Conservation (phyloP, 2,888 invertebrate genomes). For the Pilophorus perplexus region DNA sequence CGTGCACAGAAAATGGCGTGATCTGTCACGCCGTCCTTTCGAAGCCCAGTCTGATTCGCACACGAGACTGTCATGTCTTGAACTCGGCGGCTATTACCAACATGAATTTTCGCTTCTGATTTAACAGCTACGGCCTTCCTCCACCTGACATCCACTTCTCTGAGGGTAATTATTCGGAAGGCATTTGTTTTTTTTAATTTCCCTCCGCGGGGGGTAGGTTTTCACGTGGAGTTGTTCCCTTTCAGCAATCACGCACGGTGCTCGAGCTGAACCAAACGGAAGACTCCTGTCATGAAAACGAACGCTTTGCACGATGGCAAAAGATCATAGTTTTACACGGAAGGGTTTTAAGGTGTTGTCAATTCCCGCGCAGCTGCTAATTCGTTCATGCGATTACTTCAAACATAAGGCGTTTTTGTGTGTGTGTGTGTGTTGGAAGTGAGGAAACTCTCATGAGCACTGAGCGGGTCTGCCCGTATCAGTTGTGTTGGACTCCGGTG, state of each 20-base stretch:
- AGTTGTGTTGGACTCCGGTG: too few species aligned
- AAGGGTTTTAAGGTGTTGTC: too few species aligned
- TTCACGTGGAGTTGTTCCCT: neutral
- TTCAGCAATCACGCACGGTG: constrained; percentile 22
- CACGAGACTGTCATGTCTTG: constrained; percentile 41
- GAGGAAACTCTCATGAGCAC: too few species aligned
- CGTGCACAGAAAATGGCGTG: constrained; percentile 26
- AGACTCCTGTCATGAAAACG: neutral
- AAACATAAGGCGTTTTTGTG: too few species aligned
- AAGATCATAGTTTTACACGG: too few species aligned
- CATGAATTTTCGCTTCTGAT: constrained; percentile 40
- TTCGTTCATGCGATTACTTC: too few species aligned
- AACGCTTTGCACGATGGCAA: neutral
- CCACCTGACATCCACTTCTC: neutral
- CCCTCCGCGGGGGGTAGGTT: neutral
- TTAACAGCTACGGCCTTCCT: constrained; percentile 2
- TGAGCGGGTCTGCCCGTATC: too few species aligned
- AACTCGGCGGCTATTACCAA: constrained; percentile 34
- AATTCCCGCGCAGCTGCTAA: too few species aligned
- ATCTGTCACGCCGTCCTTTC: constrained; percentile 28
- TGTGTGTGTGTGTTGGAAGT: too few species aligned
- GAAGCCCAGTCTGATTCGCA: constrained; percentile 40
- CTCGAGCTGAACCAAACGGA: neutral
- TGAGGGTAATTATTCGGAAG: constrained; percentile 30
- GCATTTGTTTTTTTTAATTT: constrained; percentile 36